Base-by-base conservation (phyloP, 2,797 vertebrate genomes). In the Hypotaenidia okinawae region DNA sequence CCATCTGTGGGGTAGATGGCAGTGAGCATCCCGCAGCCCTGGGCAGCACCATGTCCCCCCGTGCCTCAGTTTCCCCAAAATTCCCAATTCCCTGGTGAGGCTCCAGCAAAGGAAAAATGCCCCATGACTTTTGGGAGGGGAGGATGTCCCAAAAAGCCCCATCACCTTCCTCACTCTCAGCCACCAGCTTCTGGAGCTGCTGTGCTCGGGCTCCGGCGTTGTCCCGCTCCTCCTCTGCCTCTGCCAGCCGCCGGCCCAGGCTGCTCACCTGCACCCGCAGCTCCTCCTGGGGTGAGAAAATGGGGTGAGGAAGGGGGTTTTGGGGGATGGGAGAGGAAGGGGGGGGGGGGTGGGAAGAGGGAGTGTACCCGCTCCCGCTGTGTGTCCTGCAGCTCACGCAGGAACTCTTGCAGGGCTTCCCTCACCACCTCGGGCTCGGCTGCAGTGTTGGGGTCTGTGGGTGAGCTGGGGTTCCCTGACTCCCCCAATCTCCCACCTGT, bases 81-180 rank as follows among this genome's bases (percentile, higher is more conserved):
- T 8, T 16, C 24, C 37, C 7, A 0, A 0, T 22, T 10, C 1
- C 1, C 41, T 1, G 3, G 0, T 2, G 12, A 51, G 43, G 41
- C 49, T 55, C 73, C 83, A 19, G 47, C 54, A 28, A 0, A 0
- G 32, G 3, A 21, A 19, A 12, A 41, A 72, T 13, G 73, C 21
- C 37, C 2, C 16, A 10, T 1, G 0, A 2, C 14, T 6, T 25
- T 27, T 13, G 47, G 22, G 16, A 16, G 17, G 35, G 27, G 16
- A 13, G 18, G 9, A 28, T 17, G 5, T 24, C 28, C 23, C 35
- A 16, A 39, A 13, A 11, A 4, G 27, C 3, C 4, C 52, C 27
- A 52, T 83, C 86, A 99, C 99, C 99, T 97, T 99, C 98, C 92
- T 99, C 98, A 9, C 98, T 97, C 83, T 99, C 98, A 6, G 98